Percentiles rank a stretch among this genome's conserved stretches.
Evolutionary conservation across 2,888 invertebrate genomes (phyloP).

Genomic region (Heterodera filipjevi): DNA sequence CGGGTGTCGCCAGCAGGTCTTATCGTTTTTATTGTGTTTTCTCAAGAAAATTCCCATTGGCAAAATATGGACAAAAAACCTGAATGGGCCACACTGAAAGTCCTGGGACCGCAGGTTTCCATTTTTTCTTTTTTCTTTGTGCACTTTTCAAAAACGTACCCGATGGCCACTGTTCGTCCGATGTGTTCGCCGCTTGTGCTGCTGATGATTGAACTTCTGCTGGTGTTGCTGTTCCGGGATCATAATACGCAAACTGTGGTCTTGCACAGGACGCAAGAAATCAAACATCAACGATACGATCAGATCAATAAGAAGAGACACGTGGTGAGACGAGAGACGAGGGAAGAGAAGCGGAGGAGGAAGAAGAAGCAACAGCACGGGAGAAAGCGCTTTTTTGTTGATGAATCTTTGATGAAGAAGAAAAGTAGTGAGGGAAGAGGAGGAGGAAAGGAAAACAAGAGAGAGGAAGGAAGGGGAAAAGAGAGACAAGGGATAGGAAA

Average conservation of each 20-base stretch:
- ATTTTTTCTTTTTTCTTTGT: no score
- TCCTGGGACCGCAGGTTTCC: no score
- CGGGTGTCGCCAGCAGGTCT: no score
- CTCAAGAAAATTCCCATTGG: no score
- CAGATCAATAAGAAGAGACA: neutral
- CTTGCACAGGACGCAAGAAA: constrained; percentile 54
- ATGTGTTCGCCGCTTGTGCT: neutral
- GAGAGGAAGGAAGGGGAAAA: neutral
- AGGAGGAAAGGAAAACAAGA: neutral
- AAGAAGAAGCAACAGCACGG: neutral
- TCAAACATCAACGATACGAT: neutral
- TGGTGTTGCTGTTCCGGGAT: constrained; percentile 45
- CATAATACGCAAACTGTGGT: constrained; percentile 53
- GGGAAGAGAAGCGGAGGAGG: neutral
- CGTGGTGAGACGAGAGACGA: neutral
- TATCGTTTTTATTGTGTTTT: no score
- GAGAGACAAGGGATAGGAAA: neutral
- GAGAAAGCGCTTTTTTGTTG: neutral
- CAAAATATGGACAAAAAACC: no score
- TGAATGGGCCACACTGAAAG: no score
- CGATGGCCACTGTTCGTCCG: constrained; percentile 17
- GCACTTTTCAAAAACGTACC: neutral
- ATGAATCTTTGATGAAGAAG: neutral
- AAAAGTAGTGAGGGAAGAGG: neutral
- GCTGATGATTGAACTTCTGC: constrained; percentile 11